Evolutionary conservation across 1,140 invertebrate species (phyloP).

Genomic region (Oscheius sp.): DNA sequence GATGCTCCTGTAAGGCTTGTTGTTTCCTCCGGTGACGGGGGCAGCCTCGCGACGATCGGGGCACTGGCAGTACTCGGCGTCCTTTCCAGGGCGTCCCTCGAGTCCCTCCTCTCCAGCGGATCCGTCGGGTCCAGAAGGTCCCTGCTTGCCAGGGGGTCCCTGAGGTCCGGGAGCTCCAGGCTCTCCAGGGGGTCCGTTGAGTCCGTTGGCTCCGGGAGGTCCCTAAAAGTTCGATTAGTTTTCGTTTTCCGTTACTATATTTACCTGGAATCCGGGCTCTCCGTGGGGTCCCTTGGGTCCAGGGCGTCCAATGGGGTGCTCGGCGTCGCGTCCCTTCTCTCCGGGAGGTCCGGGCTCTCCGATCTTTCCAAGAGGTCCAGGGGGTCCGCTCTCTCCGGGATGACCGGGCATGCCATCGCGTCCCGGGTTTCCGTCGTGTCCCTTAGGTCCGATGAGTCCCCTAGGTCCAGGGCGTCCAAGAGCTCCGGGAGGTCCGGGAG

Average conservation of each 20-base stretch:
- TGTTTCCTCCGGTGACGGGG: constrained; percentile 17
- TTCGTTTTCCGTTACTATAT: neutral
- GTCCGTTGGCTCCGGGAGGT: constrained; percentile 39
- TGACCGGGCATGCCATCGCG: constrained; percentile 39
- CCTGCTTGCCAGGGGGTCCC: constrained; percentile 40
- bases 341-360: constrained; percentile 46
- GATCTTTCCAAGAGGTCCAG: constrained; percentile 40
- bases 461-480: constrained; percentile 40
- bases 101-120: constrained; percentile 43
- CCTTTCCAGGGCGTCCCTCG: constrained; percentile 47
- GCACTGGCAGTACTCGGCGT: constrained; percentile 50
- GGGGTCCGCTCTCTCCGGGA: constrained; percentile 39
- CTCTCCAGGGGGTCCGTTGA: constrained; percentile 44
- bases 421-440: constrained; percentile 42
- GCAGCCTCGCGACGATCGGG: constrained; percentile 36
- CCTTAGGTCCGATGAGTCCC: constrained; percentile 37
- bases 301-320: constrained; percentile 48
- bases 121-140: constrained; percentile 41
- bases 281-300: constrained; percentile 47
- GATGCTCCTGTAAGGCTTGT: neutral
- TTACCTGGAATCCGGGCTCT: constrained; percentile 32
- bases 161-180: constrained; percentile 47
- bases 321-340: constrained; percentile 51
- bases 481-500: constrained; percentile 42
- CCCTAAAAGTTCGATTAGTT: neutral